A percentile compares a stretch with the other conserved stretches of the same genome.
Evolutionary conservation across 2,888 invertebrate species (phyloP).

Genomic region (Orthosia gothica): DNA sequence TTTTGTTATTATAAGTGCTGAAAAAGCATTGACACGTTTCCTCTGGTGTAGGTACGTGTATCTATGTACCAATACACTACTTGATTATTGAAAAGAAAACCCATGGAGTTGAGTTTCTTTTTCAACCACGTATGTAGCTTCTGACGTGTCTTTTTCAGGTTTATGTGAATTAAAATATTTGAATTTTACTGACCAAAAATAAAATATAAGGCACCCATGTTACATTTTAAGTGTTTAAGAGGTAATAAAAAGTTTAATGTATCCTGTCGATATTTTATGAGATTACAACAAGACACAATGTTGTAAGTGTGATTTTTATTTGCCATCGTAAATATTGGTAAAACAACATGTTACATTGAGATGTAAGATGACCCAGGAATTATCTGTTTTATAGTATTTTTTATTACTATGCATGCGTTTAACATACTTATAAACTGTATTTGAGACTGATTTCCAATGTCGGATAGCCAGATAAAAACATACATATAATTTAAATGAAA

Average conservation of each 20-base stretch:
- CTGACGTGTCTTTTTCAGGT: not conserved
- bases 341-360: constrained; percentile 11
- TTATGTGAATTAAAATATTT: not conserved
- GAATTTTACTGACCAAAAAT: not conserved
- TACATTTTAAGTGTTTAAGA: not conserved
- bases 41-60: too few relatives aligned
- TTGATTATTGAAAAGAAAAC: too few relatives aligned
- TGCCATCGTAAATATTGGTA: constrained; percentile 49
- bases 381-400: not conserved
- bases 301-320: constrained; percentile 57
- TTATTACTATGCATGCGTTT: not conserved
- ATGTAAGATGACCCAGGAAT: not conserved
- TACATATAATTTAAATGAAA: too few relatives aligned
- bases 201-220: not conserved
- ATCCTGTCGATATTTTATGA: constrained; percentile 48
- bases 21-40: too few relatives aligned
- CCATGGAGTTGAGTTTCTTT: too few relatives aligned
- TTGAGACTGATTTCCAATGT: too few relatives aligned
- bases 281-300: constrained; percentile 23
- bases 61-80: too few relatives aligned
- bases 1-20: too few relatives aligned
- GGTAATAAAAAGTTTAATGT: constrained; percentile 54
- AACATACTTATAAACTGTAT: too few relatives aligned
- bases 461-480: too few relatives aligned
- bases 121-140: too few relatives aligned